phyloP scores from a whole-genome alignment of 2,113 vertebrate species.

The Antigone vipio region DNA sequence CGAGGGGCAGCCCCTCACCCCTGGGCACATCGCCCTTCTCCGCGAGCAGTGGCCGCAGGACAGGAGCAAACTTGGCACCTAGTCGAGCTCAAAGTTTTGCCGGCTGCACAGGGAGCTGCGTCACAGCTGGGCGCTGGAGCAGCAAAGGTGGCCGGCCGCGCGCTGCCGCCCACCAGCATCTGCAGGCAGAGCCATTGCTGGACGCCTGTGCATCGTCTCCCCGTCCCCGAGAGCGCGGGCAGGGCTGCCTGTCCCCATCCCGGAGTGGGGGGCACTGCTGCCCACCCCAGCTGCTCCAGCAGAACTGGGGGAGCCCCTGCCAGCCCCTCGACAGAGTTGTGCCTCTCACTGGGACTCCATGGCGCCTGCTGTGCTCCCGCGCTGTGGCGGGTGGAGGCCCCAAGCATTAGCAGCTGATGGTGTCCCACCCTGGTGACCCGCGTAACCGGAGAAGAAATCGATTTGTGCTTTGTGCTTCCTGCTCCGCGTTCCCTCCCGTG shows the following conservation, averaged over 20 bases:
- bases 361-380: accelerated
- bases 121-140: neutral
- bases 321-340: accelerated
- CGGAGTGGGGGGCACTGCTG: accelerated
- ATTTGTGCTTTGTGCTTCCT: conserved; percentile 12
- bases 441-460: conserved; percentile 45
- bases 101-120: neutral
- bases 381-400: neutral
- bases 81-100: neutral
- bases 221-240: accelerated
- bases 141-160: neutral
- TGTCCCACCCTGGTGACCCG: neutral
- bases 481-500: accelerated
- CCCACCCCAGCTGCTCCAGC: neutral
- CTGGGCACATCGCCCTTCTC: neutral
- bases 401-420: neutral
- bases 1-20: neutral
- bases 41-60: neutral
- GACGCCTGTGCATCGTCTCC: neutral
- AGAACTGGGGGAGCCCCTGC: neutral
- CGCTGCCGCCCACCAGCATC: neutral
- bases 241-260: neutral
- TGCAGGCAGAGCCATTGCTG: neutral
- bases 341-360: accelerated
- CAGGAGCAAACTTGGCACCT: neutral